Percentiles rank a stretch among this genome's conserved stretches.
phyloP scores from a whole-genome alignment of 2,113 vertebrate species.

The Odontesthes bonariensis region DNA sequence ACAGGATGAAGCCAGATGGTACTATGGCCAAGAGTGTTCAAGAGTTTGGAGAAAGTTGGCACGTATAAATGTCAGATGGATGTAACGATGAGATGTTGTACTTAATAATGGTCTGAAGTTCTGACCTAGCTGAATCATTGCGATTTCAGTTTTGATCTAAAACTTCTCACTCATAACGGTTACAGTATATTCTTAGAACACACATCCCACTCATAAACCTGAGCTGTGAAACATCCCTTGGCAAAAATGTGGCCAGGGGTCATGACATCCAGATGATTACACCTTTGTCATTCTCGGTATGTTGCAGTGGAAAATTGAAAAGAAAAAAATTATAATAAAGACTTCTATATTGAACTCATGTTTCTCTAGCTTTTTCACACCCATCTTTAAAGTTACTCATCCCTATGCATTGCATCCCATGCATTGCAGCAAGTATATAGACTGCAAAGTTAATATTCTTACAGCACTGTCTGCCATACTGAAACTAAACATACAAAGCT shows the following conservation, averaged over 20 bases:
- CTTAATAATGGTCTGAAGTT: background rate
- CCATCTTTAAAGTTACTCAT: background rate
- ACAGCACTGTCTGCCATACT: background rate
- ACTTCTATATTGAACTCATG: too few species aligned
- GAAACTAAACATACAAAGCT: background rate
- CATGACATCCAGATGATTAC: too few species aligned
- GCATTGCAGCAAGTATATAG: constrained; percentile 4
- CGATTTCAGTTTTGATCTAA: background rate
- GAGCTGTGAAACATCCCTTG: too few species aligned
- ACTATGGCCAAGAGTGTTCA: constrained; percentile 63
- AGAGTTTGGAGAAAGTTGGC: constrained; percentile 87
- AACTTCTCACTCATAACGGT: background rate
- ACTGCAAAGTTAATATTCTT: constrained; percentile 11
- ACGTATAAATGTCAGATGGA: constrained; percentile 54
- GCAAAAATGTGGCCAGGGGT: too few species aligned
- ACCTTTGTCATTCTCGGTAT: too few species aligned
- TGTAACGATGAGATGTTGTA: too few species aligned
- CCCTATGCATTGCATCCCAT: background rate
- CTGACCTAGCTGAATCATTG: background rate
- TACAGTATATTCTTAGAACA: background rate
- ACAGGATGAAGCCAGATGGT: constrained; percentile 82
- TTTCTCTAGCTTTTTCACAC: background rate
- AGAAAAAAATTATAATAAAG: too few species aligned
- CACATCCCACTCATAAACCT: too few species aligned
- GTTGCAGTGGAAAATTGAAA: too few species aligned